Base-by-base conservation (phyloP, 2,888 invertebrate species). In the Drosophila parthenogenetica region DNA sequence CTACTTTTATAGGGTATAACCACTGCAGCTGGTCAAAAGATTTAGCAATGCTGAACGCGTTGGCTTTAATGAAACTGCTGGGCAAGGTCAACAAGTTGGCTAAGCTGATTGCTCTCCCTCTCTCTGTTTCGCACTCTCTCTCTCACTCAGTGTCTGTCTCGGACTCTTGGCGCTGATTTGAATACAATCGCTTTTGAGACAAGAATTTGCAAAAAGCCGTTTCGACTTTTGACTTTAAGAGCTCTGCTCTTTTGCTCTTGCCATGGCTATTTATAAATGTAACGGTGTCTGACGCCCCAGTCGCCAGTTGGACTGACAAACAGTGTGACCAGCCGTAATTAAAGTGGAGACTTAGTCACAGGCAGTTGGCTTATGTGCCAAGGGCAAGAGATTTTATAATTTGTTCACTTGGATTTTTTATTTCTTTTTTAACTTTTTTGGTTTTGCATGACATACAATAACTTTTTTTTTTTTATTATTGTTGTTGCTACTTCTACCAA, bases 41-140 rank as follows among this genome's bases (percentile, higher is more conserved):
- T 80, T 82, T 83, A 81, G 82, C 81, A 82, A 86, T 71, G 69
- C 48, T 62, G 45, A 45, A 32, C 39, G 51, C 58, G 69, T 65
- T 69, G 60, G 73, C 55, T 65, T 65, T 73, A 81, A 83, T 73
- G 77, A 58, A 75, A 63, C 57, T 32, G 67, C 65, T 60, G 60
- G 72, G 69, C 82, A 83, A 83, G 82, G 82, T 83, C 82, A 87
- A 68, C 77, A 49, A 79, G 79, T 78, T 79, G 61, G 61, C 71
- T 51, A 55, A 69, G 73, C 55, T 53, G 39, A 32, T 7, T 14
- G 39, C n/a, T 25, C 29, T 35, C 29, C 29, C 29, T 29, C 29
- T 29, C 29, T 29, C 29, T 29, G 25, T 25, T 25, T 8, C 25
- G n/a, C n/a, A n/a, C 22, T 10, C 22, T 29, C 5, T 14, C 29